These are phyloP conservation scores for Mormyrus lacerda DNA, from an alignment of 2,113 vertebrate genomes.

Conservation along the genomic window DNA sequence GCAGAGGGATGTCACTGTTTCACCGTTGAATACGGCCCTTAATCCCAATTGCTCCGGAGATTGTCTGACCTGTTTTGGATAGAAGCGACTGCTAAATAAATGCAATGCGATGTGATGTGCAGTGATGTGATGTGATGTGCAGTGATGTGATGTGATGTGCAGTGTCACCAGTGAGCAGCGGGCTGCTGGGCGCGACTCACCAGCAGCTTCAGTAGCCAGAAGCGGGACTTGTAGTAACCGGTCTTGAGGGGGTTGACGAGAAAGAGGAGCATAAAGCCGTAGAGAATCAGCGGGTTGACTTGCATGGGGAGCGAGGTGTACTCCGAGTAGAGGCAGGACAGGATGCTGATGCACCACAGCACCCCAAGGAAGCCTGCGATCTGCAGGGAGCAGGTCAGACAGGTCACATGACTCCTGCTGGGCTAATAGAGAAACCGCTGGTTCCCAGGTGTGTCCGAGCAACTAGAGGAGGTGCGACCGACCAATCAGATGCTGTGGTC, in stretches of 20 bases:
- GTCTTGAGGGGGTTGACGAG: conserved; percentile 97
- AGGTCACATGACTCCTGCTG: neutral
- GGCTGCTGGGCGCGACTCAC: conserved; percentile 56
- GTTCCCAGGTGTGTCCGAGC: neutral
- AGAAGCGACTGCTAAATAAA: neutral
- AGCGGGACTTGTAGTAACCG: conserved; percentile 96
- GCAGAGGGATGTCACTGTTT: neutral
- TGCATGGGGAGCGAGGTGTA: conserved; percentile 78
- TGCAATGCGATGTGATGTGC: neutral
- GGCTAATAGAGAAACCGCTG: neutral
- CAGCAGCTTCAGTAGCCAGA: conserved; percentile 96
- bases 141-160: neutral
- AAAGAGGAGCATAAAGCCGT: conserved; percentile 93
- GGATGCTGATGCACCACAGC: conserved; percentile 92
- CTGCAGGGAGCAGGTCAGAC: conserved; percentile 47
- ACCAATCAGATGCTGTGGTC: too few relatives aligned
- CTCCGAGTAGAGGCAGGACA: conserved; percentile 85
- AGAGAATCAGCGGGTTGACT: conserved; percentile 87
- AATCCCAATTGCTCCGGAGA: neutral
- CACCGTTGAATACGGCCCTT: neutral
- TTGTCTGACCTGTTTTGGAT: neutral
- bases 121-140: neutral
- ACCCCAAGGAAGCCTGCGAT: conserved; percentile 94
- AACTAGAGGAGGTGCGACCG: too few relatives aligned
- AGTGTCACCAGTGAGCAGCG: neutral